Evolutionary conservation across 2,888 invertebrate genomes (phyloP).

Genomic region (Digitonthophagus gazella): DNA sequence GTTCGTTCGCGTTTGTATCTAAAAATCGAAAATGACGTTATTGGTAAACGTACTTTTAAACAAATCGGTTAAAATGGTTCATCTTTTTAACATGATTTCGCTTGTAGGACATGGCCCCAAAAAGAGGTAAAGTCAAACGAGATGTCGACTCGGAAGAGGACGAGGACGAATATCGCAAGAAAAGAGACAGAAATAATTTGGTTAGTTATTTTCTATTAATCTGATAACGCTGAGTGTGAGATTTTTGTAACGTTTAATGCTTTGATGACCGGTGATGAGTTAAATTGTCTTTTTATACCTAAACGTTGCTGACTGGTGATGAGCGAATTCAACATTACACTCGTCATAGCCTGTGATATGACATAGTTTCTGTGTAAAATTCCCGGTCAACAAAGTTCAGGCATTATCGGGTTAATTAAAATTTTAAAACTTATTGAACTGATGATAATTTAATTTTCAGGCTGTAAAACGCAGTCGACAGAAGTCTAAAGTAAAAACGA

Average conservation of each 20-base stretch:
- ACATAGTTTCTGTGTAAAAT: too few species aligned
- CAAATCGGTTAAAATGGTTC: background rate
- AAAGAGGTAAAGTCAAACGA: conserved; percentile 47
- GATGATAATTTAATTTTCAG: conserved; percentile 47
- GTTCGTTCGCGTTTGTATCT: conserved; percentile 7
- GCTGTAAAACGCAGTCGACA: conserved; percentile 81
- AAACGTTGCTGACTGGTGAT: too few species aligned
- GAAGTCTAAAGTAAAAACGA: conserved; percentile 74
- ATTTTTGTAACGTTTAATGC: conserved; percentile 4
- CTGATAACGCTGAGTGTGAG: too few species aligned
- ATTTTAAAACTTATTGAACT: background rate
- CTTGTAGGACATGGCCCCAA: conserved; percentile 40
- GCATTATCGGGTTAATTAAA: background rate
- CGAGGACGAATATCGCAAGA: conserved; percentile 68
- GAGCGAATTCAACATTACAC: too few species aligned
- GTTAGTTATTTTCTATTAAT: too few species aligned
- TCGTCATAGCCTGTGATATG: too few species aligned
- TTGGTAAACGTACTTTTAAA: conserved; percentile 19
- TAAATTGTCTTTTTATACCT: too few species aligned
- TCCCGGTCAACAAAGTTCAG: too few species aligned
- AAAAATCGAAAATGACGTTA: conserved; percentile 20
- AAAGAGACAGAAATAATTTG: conserved; percentile 77
- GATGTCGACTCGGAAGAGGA: conserved; percentile 64
- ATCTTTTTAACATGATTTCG: conserved; percentile 3
- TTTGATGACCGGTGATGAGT: background rate